These are phyloP conservation scores for Tupaia tana DNA, from an alignment of 2,113 vertebrate species.

Conservation along the genomic window DNA sequence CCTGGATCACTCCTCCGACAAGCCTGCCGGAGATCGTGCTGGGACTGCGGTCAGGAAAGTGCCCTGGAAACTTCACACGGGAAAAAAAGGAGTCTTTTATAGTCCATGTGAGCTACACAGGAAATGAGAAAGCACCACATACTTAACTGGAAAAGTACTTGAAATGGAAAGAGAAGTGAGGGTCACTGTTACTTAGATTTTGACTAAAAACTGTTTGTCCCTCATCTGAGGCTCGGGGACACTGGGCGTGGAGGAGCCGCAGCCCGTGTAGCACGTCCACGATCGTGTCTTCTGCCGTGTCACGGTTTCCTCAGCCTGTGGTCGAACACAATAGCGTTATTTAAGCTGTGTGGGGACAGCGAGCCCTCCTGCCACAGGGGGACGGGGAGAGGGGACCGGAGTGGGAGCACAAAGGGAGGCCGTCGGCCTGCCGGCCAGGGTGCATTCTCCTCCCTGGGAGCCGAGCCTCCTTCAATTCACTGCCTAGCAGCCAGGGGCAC, in stretches of 20 bases:
- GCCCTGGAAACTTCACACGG: slow-evolving; percentile 44
- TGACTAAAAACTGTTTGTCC: slow-evolving; percentile 85
- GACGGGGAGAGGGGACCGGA: slow-evolving; percentile 64
- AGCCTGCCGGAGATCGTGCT: slow-evolving; percentile 52
- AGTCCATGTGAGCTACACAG: slow-evolving; percentile 71
- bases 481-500: not conserved
- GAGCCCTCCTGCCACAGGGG: slow-evolving; percentile 68
- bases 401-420: not conserved
- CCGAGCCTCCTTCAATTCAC: slow-evolving; percentile 8
- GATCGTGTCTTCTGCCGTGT: slow-evolving; percentile 85
- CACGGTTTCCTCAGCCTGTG: slow-evolving; percentile 85
- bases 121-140: slow-evolving; percentile 82
- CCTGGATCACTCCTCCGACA: slow-evolving; percentile 64
- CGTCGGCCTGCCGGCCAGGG: not conserved
- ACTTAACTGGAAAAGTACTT: slow-evolving; percentile 83
- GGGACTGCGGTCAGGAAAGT: slow-evolving; percentile 59
- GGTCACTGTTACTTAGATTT: slow-evolving; percentile 84
- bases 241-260: slow-evolving; percentile 79
- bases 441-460: not conserved
- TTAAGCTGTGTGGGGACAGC: slow-evolving; percentile 73
- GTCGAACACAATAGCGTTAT: slow-evolving; percentile 88
- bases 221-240: slow-evolving; percentile 83
- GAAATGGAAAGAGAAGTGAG: slow-evolving; percentile 84
- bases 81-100: slow-evolving; percentile 55
- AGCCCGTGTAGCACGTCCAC: slow-evolving; percentile 85